Evolutionary conservation across 2,797 vertebrate genomes (phyloP), one percentile per base, ranked within the genome.

Genomic region (Pteropus rufus): DNA sequence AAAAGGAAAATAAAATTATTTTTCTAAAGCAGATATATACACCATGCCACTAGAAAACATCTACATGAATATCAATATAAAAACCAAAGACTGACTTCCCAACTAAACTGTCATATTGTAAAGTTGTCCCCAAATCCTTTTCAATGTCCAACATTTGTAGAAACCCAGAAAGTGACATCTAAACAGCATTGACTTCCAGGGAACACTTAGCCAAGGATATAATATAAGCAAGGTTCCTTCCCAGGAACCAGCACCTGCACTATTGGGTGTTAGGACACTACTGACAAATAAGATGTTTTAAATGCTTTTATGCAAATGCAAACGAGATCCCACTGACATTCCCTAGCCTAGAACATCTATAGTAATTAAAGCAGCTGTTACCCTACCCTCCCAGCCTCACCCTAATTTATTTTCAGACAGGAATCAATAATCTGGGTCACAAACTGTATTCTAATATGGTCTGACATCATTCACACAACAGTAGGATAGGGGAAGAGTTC

Each of bases 291-390:
- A 62, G 46, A 96, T 91, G 60, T 96, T 80, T 94, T 91, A 11
- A 80, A 1, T 23, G 64, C 69, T 96, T 83, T 92, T 64, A 87
- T n/a, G 80, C 29, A 77, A 94, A 97, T 92, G 56, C 79, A 97
- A 97, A 88, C 44, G 36, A 56, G 54, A 82, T 36, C 11, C 77
- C 54, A 49, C 0, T 9, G 16, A 89, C 6, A 12, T 75, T 96
- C 54, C 4, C 31, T 1, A 96, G 65, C 36, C 93, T 79, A 67
- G 79, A 80, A 49, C 54, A 44, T 73, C 75, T 31, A 64, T 3
- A 97, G 82, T 97, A 87, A 98, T 96, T 87, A 95, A 95, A 73
- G 76, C 80, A 98, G 92, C 91, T 97, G 88, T 41, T 96, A 60
- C n/a, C n/a, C 41, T 67, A 18, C 15, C 34, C 5, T 34, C 60